Conservation (phyloP, 2,797 vertebrate genomes). For the Lophura swinhoii region DNA sequence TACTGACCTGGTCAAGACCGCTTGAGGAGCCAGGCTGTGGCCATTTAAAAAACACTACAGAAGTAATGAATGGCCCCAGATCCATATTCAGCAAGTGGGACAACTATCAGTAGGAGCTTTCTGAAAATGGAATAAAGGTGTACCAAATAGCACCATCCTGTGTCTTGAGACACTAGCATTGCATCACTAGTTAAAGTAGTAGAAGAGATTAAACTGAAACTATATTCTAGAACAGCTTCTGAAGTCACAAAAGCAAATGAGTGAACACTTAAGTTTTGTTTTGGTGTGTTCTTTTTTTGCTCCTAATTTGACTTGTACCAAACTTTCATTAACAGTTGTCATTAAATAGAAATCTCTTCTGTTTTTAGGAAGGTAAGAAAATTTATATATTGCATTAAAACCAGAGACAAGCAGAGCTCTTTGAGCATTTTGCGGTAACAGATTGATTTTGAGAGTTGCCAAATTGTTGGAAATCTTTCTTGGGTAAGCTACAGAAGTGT, state of each 20-base stretch:
- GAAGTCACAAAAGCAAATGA: constrained; percentile 10
- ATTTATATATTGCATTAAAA: background rate
- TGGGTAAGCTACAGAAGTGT: background rate
- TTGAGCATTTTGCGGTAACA: background rate
- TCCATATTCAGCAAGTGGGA: constrained; percentile 41
- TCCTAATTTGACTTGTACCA: background rate
- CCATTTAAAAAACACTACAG: constrained; percentile 25
- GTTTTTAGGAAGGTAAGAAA: background rate
- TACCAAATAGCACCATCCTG: background rate
- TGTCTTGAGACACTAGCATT: background rate
- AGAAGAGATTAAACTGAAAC: constrained; percentile 26
- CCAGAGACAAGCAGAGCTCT: background rate
- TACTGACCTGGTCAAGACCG: constrained; percentile 12
- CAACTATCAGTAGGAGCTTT: constrained; percentile 40
- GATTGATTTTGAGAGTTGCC: background rate
- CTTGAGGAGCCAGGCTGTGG: background rate
- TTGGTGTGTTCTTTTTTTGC: background rate
- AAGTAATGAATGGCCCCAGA: background rate
- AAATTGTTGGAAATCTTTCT: background rate
- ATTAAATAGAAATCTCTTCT: background rate
- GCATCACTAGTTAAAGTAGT: background rate
- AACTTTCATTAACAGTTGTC: background rate
- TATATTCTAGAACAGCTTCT: constrained; percentile 14
- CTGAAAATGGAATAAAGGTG: constrained; percentile 28
- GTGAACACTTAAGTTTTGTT: background rate